Conservation (phyloP, 2,888 invertebrate genomes). For the Myopa tessellatipennis region DNA sequence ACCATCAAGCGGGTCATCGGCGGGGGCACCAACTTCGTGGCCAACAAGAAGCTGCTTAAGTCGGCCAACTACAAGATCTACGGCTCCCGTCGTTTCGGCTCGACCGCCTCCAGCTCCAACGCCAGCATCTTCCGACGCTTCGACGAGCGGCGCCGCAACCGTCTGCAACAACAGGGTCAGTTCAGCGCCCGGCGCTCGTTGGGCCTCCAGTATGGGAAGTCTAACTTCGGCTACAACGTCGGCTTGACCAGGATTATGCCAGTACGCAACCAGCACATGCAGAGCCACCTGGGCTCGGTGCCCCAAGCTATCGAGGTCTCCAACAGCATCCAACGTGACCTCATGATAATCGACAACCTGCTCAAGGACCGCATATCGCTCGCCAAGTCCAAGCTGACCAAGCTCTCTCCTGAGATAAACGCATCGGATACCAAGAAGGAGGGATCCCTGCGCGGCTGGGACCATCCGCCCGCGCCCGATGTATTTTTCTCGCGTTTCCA, state of each 20-base stretch:
- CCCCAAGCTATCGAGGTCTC: conserved; percentile 45
- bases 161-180: too few species aligned
- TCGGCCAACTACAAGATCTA: conserved; percentile 54
- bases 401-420: neutral
- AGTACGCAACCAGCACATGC: conserved; percentile 48
- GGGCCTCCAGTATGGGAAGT: conserved; percentile 32
- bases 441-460: conserved; percentile 19
- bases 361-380: conserved; percentile 44
- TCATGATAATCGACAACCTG: conserved; percentile 45
- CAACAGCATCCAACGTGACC: conserved; percentile 45
- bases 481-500: conserved; percentile 32
- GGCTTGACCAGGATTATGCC: conserved; percentile 42
- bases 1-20: neutral
- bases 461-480: conserved; percentile 35
- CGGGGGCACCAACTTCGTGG: conserved; percentile 13
- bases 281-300: conserved; percentile 37
- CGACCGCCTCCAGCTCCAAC: conserved; percentile 52
- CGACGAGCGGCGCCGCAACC: conserved; percentile 47
- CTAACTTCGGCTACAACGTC: conserved; percentile 1
- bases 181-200: conserved; percentile 39
- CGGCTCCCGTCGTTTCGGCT: conserved; percentile 48
- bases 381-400: neutral
- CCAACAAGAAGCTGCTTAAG: conserved; percentile 46
- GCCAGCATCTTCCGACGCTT: conserved; percentile 48
- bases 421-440: neutral